Evolutionary conservation across 2,113 vertebrate species (phyloP), one percentile per base, ranked within the genome.

Genomic region (Chaetura pelagica): DNA sequence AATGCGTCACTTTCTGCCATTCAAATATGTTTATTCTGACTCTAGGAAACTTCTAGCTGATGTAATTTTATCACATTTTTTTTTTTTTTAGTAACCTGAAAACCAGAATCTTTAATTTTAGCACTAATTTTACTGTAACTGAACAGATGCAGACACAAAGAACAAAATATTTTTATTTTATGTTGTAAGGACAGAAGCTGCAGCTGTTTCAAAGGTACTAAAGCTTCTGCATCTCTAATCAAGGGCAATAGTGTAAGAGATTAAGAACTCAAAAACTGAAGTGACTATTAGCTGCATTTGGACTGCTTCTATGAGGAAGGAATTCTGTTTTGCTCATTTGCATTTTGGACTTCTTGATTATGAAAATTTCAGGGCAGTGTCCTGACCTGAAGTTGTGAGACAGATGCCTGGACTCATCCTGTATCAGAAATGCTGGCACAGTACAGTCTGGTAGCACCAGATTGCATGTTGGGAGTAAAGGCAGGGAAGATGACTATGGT

Each of bases 1-100:
- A 94, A 80, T 73, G 21, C 69, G 67, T 73, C 87, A 91, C 42
- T 85, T 93, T 94, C 74, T 95, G 54, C 49, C 49, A 51, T 67
- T 87, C 38, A 62, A 73, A 4, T 66, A 23, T 59, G 17, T 77
- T 96, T 94, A 87, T 83, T 85, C 85, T 89, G 24, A 69, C 58
- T 62, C 44, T 72, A 67, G 51, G 71, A 79, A 91, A 87, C 22
- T 84, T 61, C 46, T 0, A 54, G 34, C 12, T 77, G 29, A 57
- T 66, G 40, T 9, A 59, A 85, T 44, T 81, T 92, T 57, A 68
- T 73, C 69, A 64, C 64, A 40, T 10, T 38, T 21, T 34, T 64
- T 78, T 49, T 69, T 54, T 76, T 95, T 90, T 38, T 44, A 69
- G 87, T 46, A 73, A 84, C 8, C 58, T 69, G 61, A 94, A 86